These are phyloP conservation scores for Seriola aureovittata DNA, from an alignment of 2,113 vertebrate species.

Conservation along the genomic window DNA sequence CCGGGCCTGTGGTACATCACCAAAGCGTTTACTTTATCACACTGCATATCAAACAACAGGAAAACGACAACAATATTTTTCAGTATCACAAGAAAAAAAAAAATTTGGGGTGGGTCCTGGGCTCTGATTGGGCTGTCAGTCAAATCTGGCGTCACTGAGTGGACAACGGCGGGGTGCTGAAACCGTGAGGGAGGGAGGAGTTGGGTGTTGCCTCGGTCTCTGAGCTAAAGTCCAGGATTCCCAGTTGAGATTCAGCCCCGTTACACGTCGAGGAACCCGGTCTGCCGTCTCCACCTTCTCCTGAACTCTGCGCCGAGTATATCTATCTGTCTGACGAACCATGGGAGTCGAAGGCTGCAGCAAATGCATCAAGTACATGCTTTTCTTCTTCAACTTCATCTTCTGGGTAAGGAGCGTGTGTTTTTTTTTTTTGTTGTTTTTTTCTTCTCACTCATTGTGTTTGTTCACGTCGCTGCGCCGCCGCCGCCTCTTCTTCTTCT, in stretches of 20 bases:
- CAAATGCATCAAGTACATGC: conserved; percentile 96
- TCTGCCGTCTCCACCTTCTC: neutral
- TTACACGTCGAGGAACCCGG: neutral
- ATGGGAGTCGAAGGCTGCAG: conserved; percentile 98
- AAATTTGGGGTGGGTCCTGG: too few species aligned
- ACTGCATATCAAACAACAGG: too few species aligned
- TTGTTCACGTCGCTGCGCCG: neutral
- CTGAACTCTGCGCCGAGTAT: neutral
- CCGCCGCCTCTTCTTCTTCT: neutral
- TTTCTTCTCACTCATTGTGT: neutral
- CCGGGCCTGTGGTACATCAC: too few species aligned
- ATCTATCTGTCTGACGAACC: neutral
- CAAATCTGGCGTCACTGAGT: neutral
- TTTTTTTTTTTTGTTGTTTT: neutral
- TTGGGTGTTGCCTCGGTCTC: conserved; percentile 81
- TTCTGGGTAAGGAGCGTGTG: conserved; percentile 91
- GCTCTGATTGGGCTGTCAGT: neutral
- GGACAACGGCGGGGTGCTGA: neutral
- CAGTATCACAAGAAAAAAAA: too few species aligned
- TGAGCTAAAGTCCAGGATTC: neutral
- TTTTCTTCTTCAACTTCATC: conserved; percentile 97
- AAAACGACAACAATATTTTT: too few species aligned
- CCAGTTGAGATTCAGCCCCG: neutral
- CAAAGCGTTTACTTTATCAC: too few species aligned
- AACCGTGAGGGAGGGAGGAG: conserved; percentile 41